Evolutionary conservation across 2,113 vertebrate genomes (phyloP).

Genomic region (Salminus brasiliensis): DNA sequence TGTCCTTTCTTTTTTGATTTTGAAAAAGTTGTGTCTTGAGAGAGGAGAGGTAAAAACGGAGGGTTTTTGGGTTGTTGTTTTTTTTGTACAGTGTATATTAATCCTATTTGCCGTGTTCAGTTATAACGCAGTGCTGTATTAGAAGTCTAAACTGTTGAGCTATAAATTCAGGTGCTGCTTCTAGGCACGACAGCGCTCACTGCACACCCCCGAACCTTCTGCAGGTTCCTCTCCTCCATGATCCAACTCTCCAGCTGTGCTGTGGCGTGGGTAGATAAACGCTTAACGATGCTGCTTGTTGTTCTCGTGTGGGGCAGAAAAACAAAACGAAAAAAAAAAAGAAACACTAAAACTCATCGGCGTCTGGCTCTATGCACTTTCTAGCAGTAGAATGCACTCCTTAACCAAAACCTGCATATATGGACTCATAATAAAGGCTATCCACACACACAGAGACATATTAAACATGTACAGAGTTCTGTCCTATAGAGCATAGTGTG

Average conservation of each 20-base stretch:
- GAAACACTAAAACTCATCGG: slow-evolving; percentile 1
- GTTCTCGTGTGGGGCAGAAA: slow-evolving; percentile 16
- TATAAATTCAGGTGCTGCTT: slow-evolving; percentile 52
- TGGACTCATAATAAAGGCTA: slow-evolving; percentile 31
- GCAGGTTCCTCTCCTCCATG: neutral
- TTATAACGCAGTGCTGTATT: slow-evolving; percentile 75
- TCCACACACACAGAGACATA: slow-evolving; percentile 3
- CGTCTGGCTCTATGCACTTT: slow-evolving; percentile 46
- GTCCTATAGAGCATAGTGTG: neutral
- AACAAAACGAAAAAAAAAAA: neutral
- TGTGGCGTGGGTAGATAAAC: slow-evolving; percentile 7
- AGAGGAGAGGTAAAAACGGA: slow-evolving; percentile 42
- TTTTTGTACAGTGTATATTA: slow-evolving; percentile 73
- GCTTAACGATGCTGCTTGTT: slow-evolving; percentile 4
- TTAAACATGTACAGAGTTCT: neutral
- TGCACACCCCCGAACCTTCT: slow-evolving; percentile 1
- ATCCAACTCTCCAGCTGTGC: neutral
- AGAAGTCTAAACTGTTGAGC: slow-evolving; percentile 73
- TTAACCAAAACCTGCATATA: slow-evolving; percentile 45
- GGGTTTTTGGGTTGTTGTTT: too few relatives aligned
- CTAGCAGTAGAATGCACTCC: slow-evolving; percentile 39
- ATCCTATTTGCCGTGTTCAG: slow-evolving; percentile 79
- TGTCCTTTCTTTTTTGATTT: too few relatives aligned
- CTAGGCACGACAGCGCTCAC: slow-evolving; percentile 9
- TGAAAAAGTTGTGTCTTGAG: slow-evolving; percentile 56